Percentiles rank a stretch among this genome's conserved stretches.
Evolutionary conservation across 2,888 invertebrate genomes (phyloP).

Genomic region (Busseola fusca): DNA sequence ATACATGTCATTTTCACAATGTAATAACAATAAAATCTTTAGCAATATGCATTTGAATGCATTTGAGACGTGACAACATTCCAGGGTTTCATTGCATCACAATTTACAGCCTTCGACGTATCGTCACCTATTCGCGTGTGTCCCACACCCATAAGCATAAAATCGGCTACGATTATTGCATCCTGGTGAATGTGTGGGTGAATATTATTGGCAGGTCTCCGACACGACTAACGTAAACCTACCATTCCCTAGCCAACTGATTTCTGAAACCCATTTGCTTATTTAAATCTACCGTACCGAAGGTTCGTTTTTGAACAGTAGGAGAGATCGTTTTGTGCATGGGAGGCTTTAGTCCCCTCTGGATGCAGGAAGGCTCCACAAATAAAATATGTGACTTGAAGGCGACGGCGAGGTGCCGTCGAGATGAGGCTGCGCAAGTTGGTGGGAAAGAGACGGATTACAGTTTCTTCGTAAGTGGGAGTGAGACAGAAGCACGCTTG

Average conservation of each 20-base stretch:
- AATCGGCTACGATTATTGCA: conserved; percentile 81
- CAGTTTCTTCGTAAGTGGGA: conserved; percentile 64
- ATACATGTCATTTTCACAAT: conserved; percentile 61
- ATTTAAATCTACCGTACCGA: conserved; percentile 54
- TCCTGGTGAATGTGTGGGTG: conserved; percentile 83
- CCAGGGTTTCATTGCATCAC: conserved; percentile 72
- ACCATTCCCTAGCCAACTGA: conserved; percentile 73
- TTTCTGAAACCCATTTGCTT: conserved; percentile 56
- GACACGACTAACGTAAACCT: conserved; percentile 77
- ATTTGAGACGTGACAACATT: conserved; percentile 72
- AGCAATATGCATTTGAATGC: conserved; percentile 68
- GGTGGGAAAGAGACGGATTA: conserved; percentile 72
- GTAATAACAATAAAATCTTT: conserved; percentile 62
- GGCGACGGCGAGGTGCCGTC: conserved; percentile 87
- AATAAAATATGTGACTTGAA: conserved; percentile 89
- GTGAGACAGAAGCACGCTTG: conserved; percentile 74
- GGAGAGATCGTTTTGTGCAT: conserved; percentile 74
- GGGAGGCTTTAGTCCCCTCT: conserved; percentile 82
- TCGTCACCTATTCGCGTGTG: conserved; percentile 73
- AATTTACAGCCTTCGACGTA: conserved; percentile 72
- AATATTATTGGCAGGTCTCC: conserved; percentile 86
- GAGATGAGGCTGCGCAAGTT: conserved; percentile 85
- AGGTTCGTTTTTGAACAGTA: conserved; percentile 61
- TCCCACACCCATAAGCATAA: conserved; percentile 78
- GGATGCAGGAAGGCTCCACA: conserved; percentile 88